These are phyloP conservation scores for Pseudochaenichthys georgianus DNA, from an alignment of 2,797 vertebrate genomes.

Conservation along the genomic window DNA sequence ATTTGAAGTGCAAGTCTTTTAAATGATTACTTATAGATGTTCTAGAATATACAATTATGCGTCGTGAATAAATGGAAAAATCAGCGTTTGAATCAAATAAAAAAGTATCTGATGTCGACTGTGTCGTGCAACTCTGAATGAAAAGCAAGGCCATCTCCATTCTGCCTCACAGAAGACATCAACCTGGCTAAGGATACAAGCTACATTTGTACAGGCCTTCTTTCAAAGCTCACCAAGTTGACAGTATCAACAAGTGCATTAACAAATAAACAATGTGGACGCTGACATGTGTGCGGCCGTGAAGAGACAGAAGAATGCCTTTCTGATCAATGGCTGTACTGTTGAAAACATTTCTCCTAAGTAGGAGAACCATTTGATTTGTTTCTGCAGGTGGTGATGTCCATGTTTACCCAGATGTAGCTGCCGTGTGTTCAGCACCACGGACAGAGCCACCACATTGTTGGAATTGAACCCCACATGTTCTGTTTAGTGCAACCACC, in stretches of 20 bases:
- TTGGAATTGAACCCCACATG: not conserved
- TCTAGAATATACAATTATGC: not conserved
- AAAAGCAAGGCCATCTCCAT: not conserved
- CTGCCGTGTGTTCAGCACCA: slow-evolving; percentile 57
- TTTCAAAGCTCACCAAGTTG: not conserved
- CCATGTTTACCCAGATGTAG: not conserved
- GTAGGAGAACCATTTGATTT: not conserved
- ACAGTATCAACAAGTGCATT: not conserved
- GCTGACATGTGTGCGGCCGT: not conserved
- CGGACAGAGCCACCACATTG: slow-evolving; percentile 44
- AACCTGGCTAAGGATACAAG: not conserved
- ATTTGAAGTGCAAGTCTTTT: not conserved
- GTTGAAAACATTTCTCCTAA: not conserved
- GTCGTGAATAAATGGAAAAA: not conserved
- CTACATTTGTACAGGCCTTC: not conserved
- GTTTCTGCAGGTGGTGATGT: not conserved
- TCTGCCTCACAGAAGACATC: not conserved
- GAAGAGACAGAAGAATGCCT: not conserved
- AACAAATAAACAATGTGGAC: not conserved
- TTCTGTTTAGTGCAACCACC: not conserved
- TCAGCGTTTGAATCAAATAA: not conserved
- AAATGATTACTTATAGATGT: not conserved
- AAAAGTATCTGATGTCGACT: too few species aligned
- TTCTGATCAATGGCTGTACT: not conserved
- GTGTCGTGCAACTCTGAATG: not conserved